A percentile compares a stretch with the other conserved stretches of the same genome.
These are phyloP conservation scores for Drosophila pseudoananassae DNA, from an alignment of 1,140 invertebrate species.

Conservation along the genomic window DNA sequence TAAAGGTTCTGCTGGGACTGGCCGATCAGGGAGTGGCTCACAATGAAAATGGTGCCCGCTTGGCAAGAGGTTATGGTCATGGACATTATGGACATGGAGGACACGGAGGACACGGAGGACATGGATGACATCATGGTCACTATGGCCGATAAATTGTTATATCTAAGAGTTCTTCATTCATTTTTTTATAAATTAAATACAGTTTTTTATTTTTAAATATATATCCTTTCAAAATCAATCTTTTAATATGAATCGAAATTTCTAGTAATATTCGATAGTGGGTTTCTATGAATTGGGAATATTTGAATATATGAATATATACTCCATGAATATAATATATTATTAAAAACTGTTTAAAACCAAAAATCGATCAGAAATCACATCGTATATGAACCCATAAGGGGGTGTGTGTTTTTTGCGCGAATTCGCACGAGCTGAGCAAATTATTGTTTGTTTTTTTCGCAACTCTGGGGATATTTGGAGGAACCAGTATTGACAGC, in stretches of 20 bases:
- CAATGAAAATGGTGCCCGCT: slow-evolving; percentile 35
- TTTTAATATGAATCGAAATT: too few species aligned
- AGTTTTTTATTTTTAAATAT: too few species aligned
- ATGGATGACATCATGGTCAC: slow-evolving; percentile 6
- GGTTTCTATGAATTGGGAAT: too few species aligned
- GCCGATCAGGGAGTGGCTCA: slow-evolving; percentile 40
- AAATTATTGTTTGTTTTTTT: slow-evolving; percentile 9
- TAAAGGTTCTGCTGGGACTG: too few species aligned
- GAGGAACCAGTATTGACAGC: slow-evolving; percentile 24
- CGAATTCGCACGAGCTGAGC: slow-evolving; percentile 10
- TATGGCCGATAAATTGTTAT: not conserved
- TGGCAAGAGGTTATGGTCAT: slow-evolving; percentile 16
- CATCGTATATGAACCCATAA: not conserved
- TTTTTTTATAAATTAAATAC: too few species aligned
- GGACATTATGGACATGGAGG: slow-evolving; percentile 17
- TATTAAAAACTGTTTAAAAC: too few species aligned
- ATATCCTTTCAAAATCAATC: too few species aligned
- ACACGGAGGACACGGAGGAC: not conserved
- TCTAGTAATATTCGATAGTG: too few species aligned
- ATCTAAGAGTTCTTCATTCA: too few species aligned
- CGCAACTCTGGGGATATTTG: slow-evolving; percentile 7
- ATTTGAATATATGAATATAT: too few species aligned
- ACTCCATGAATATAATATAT: too few species aligned
- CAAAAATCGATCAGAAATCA: not conserved
- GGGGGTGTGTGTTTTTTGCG: slow-evolving; percentile 17